Base-by-base conservation (phyloP, 2,113 vertebrate genomes). In the Caretta caretta region DNA sequence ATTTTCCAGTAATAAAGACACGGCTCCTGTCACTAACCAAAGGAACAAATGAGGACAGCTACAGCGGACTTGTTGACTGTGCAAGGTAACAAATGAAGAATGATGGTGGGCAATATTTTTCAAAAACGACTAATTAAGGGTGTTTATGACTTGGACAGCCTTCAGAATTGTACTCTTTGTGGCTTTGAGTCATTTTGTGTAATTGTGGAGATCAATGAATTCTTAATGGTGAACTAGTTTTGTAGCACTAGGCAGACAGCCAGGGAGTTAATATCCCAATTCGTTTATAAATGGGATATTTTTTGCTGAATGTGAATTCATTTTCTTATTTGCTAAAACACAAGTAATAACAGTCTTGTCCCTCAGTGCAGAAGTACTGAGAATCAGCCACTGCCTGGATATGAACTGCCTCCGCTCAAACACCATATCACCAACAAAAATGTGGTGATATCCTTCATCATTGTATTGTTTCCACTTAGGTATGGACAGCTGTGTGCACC, bases 1-100 rank as follows among this genome's bases (percentile, higher is more conserved):
- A 16, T 85, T 80, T 89, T 75, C 13, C 97, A 99, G 99, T 99
- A 97, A 99, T 99, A 92, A 99, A 99, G 97, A 99, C 99, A 1
- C 97, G 98, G 56, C 98, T 99, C 62, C 99, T 99, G 97, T 99
- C 99, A 0, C 98, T 99, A 76, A 99, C 98, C 95, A 98, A 99
- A 4, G 99, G 98, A 1, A 96, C 98, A 92, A 96, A 98, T 46
- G 99, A 99, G 83, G 99, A 99, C 97, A 98, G 98, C 1, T 99
- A 99, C 95, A 98, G 96, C 0, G 99, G 99, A 85, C 98, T 99
- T 93, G 97, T 97, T 83, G 99, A 99, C 98, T 99, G 98, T 69
- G 98, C 99, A 98, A 99, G 99, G 99, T 99, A 98, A 98, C 92
- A 2, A 51, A 51, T 81, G n/a, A 84, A 80, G 31, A 84, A 10